phyloP scores from a whole-genome alignment of 2,888 invertebrate genomes.

The Shargacucullia verbasci region DNA sequence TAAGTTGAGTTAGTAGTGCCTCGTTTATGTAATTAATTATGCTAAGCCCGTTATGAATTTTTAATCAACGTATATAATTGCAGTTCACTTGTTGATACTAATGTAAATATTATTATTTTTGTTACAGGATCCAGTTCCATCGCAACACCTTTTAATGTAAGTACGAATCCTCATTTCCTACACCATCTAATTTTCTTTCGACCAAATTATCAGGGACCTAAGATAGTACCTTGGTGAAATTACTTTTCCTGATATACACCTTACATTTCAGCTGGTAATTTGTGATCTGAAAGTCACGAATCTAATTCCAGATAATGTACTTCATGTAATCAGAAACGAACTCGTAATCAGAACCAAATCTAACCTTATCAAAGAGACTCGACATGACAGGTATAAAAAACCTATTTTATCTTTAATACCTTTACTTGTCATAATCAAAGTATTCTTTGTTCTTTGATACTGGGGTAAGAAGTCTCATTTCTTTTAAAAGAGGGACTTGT shows the following conservation, averaged over 20 bases:
- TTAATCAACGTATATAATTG: no score
- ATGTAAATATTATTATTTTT: background rate
- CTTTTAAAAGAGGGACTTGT: no score
- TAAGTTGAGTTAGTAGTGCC: no score
- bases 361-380: slow-evolving; percentile 2
- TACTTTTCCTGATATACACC: slow-evolving; percentile 4
- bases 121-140: slow-evolving; percentile 24
- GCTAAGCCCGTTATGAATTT: no score
- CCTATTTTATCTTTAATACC: slow-evolving; percentile 3
- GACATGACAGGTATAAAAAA: slow-evolving; percentile 2
- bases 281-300: slow-evolving; percentile 16
- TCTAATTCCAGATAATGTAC: slow-evolving; percentile 25
- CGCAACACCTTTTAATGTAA: slow-evolving; percentile 14
- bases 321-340: slow-evolving; percentile 17
- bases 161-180: background rate
- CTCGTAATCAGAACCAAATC: slow-evolving; percentile 26
- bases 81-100: background rate
- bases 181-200: background rate
- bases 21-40: no score
- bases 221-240: slow-evolving; percentile 17
- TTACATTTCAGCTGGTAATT: background rate
- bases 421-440: background rate
- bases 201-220: slow-evolving; percentile 10
- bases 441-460: background rate
- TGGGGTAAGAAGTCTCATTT: no score